Conservation (phyloP, 64 coral and sea anemone species). For the Montipora efflorescens region DNA sequence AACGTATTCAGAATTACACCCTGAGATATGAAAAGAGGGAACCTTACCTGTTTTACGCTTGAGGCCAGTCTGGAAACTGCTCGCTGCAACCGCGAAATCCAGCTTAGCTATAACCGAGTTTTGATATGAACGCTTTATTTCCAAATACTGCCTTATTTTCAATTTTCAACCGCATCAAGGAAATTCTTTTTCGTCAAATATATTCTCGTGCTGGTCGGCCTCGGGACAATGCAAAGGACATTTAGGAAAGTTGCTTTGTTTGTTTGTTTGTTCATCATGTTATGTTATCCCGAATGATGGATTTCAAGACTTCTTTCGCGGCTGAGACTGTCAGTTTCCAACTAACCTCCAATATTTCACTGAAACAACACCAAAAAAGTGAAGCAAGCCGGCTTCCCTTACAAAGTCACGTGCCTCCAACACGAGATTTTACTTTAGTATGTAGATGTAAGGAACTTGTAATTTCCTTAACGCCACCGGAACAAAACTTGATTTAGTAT, state of each 20-base stretch:
- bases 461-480: no score
- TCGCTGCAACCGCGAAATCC: constrained; percentile 56
- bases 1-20: background rate
- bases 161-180: background rate
- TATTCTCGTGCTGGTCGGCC: constrained; percentile 34
- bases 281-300: background rate
- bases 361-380: background rate
- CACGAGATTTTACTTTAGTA: constrained; percentile 24
- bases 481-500: no score
- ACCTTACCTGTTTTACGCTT: constrained; percentile 15
- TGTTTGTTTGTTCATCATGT: background rate
- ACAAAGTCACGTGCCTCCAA: constrained; percentile 38
- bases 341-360: background rate
- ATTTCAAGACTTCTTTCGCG: background rate
- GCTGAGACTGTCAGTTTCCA: constrained; percentile 52
- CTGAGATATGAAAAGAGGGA: background rate
- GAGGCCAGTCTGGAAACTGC: constrained; percentile 37
- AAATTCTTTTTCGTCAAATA: background rate
- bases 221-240: constrained; percentile 13
- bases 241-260: background rate
- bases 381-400: constrained; percentile 1
- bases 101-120: background rate
- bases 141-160: background rate
- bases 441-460: background rate
- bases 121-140: background rate